Evolutionary conservation across 2,888 invertebrate genomes (phyloP).

Genomic region (Mythimna vitellina): DNA sequence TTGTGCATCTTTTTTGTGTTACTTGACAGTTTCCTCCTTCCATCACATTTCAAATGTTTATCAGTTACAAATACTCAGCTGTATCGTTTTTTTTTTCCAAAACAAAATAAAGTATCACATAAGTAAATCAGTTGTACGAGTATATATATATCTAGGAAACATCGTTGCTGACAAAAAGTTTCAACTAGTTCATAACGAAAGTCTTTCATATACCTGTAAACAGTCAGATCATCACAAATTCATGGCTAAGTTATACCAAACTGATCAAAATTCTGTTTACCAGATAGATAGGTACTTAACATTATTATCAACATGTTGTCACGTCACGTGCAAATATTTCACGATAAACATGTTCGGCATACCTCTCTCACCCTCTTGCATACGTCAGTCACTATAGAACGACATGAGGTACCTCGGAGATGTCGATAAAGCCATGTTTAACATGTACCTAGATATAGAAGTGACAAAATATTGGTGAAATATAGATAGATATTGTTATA

Average conservation of each 20-base stretch:
- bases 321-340: slow-evolving; percentile 69
- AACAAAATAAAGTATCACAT: too few species aligned
- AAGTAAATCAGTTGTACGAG: too few species aligned
- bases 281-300: slow-evolving; percentile 1
- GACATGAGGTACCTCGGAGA: slow-evolving; percentile 29
- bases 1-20: too few species aligned
- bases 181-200: too few species aligned
- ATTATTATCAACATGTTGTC: slow-evolving; percentile 33
- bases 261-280: slow-evolving; percentile 4
- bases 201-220: too few species aligned
- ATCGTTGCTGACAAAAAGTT: too few species aligned
- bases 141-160: too few species aligned
- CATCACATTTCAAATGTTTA: too few species aligned
- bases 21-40: too few species aligned
- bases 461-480: not conserved
- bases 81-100: too few species aligned
- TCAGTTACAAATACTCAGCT: too few species aligned
- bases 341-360: slow-evolving; percentile 60
- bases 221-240: not conserved
- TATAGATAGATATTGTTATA: too few species aligned
- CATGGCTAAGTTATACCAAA: not conserved
- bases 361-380: slow-evolving; percentile 57
- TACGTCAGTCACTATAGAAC: slow-evolving; percentile 54
- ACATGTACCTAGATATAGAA: not conserved
- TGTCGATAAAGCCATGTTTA: slow-evolving; percentile 4